Conservation (phyloP, 2,888 invertebrate species). For the Andrena praecox region DNA sequence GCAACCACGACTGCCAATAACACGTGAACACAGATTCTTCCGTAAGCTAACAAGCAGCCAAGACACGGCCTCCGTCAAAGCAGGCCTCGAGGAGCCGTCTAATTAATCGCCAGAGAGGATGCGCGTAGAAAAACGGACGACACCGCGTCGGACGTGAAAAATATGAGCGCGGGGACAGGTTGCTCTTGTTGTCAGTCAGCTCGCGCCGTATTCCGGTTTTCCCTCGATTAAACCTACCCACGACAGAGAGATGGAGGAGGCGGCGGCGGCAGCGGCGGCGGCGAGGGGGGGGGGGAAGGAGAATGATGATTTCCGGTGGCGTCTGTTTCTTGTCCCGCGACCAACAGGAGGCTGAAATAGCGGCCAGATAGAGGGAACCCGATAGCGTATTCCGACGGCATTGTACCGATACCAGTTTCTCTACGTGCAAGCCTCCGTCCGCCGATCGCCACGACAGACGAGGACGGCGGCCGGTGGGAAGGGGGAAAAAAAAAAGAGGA, state of each 20-base stretch:
- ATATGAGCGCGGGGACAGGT: constrained; percentile 37
- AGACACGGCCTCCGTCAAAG: not conserved
- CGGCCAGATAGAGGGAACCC: constrained; percentile 72
- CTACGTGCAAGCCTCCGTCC: constrained; percentile 27
- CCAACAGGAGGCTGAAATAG: constrained; percentile 51
- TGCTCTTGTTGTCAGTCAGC: constrained; percentile 73
- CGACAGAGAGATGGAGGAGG: not conserved
- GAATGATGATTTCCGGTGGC: constrained; percentile 82
- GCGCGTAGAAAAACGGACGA: not conserved
- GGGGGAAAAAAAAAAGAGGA: constrained; percentile 13
- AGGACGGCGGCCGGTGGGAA: not conserved
- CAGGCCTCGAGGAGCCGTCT: not conserved
- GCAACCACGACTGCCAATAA: not conserved
- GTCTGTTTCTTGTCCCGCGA: constrained; percentile 74
- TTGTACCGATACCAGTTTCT: constrained; percentile 76
- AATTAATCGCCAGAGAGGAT: constrained; percentile 36
- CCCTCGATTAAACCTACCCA: constrained; percentile 74
- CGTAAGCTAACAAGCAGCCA: no score
- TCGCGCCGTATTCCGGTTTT: constrained; percentile 76
- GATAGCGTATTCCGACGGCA: constrained; percentile 76
- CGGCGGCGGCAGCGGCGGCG: no score
- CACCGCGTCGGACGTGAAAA: constrained; percentile 21
- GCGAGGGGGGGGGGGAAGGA: constrained; percentile 42
- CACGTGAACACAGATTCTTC: no score
- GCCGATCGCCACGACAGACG: not conserved